Evolutionary conservation across 64 coral and sea anemone species (phyloP).

Genomic region (Hydrozoanthus tunicans): DNA sequence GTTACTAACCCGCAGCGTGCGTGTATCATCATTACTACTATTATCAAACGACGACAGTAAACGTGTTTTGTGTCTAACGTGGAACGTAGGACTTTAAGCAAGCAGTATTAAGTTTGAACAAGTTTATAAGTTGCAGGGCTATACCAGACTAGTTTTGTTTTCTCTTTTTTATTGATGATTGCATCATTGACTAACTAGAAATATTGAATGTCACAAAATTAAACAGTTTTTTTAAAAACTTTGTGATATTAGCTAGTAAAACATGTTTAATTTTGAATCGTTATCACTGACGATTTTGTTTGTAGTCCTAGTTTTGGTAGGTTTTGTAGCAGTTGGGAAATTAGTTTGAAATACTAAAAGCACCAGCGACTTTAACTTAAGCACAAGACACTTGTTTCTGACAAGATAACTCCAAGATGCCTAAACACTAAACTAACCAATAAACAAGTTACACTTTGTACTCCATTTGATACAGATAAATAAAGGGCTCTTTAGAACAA

Average conservation of each 20-base stretch:
- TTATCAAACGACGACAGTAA: background rate
- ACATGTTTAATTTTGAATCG: too few species aligned
- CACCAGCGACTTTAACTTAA: background rate
- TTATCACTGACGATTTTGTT: too few species aligned
- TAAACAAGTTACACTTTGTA: slow-evolving; percentile 23
- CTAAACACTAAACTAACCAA: background rate
- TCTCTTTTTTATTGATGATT: too few species aligned
- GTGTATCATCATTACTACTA: background rate
- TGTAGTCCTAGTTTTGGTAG: too few species aligned
- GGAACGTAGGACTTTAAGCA: background rate
- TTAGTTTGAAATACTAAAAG: too few species aligned
- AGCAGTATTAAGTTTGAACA: background rate
- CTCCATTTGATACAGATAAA: background rate
- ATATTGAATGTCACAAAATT: too few species aligned
- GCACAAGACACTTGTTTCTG: background rate
- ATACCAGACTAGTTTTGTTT: background rate
- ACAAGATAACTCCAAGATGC: background rate
- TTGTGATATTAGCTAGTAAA: too few species aligned
- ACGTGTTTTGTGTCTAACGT: background rate
- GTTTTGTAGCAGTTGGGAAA: too few species aligned
- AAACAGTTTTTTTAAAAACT: too few species aligned
- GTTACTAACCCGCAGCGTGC: background rate
- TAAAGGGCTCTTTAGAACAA: slow-evolving; percentile 24
- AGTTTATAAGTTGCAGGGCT: background rate
- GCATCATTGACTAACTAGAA: too few species aligned